Percentiles rank a stretch among this genome's conserved stretches.
phyloP scores from a whole-genome alignment of 2,797 vertebrate genomes.

The Tauraco hartlaubi region DNA sequence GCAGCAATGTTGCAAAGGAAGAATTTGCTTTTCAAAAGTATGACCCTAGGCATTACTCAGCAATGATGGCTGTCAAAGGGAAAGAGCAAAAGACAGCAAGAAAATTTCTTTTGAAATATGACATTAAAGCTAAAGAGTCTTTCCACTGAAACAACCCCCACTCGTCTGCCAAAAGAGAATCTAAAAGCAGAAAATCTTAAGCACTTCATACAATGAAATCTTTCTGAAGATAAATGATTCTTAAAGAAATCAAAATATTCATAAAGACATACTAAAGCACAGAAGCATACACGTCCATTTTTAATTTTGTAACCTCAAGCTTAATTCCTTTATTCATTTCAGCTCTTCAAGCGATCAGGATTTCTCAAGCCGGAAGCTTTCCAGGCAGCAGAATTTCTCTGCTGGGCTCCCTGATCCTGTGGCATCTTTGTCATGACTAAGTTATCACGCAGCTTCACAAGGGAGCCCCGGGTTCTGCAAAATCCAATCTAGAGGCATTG shows the following conservation, averaged over 20 bases:
- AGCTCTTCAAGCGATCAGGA: neutral
- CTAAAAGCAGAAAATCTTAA: neutral
- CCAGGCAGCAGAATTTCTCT: constrained; percentile 46
- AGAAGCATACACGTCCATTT: neutral
- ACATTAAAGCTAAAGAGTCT: neutral
- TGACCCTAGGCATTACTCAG: constrained; percentile 61
- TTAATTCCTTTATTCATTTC: constrained; percentile 7
- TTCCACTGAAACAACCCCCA: neutral
- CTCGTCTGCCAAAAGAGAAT: neutral
- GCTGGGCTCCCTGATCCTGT: constrained; percentile 24
- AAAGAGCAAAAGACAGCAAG: neutral
- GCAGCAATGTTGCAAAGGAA: constrained; percentile 21
- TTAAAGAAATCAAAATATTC: neutral
- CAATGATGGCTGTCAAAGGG: constrained; percentile 16
- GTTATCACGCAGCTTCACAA: neutral
- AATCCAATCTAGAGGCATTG: constrained; percentile 47
- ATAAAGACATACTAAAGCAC: neutral
- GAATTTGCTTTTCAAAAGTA: constrained; percentile 4
- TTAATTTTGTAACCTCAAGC: constrained; percentile 7
- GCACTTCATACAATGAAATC: neutral
- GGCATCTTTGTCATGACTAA: constrained; percentile 58
- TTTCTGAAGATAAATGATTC: neutral
- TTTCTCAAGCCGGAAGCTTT: constrained; percentile 25
- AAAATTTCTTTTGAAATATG: neutral
- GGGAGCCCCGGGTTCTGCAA: constrained; percentile 35